Evolutionary conservation across 2,797 vertebrate genomes (phyloP), one percentile per base, ranked within the genome.

Genomic region (Artibeus lituratus): DNA sequence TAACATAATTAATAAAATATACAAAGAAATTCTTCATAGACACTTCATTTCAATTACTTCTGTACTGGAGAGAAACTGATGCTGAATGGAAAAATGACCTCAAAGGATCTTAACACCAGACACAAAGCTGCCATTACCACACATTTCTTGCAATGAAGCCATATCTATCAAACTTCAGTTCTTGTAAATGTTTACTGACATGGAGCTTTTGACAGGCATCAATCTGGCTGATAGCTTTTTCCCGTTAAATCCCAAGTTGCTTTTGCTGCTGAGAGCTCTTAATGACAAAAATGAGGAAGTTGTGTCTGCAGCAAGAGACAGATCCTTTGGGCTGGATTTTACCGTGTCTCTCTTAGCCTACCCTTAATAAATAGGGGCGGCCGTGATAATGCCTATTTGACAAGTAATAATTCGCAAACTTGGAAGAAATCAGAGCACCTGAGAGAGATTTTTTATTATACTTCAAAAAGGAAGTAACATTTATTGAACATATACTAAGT

Each of bases 161-260:
- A 87, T n/a, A 77, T 37, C 92, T 94, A 77, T n/a, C 92, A 81
- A 95, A 78, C 86, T 77, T 89, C 65, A 32, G 81, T 88, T 89
- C 73, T 84, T 93, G 19, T 67, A 87, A 94, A 91, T 70, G 90
- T 95, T 94, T 97, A 70, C 92, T 93, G 93, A 93, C 85, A 85
- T 2, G 7, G 51, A 94, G 85, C 35, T 81, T 96, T 87, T 87
- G 88, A 97, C 72, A 73, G 76, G 74, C 65, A 86, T 96, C 95
- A 94, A 53, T 97, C 85, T 94, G 88, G 59, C 47, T 59, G 49
- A 86, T 80, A 94, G 82, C 76, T 32, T 73, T 90, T 86, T 87
- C 87, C 65, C 87, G 53, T 92, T 96, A 90, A 95, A 94, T 89
- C 57, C 90, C 85, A 87, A 93, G 44, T 84, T 87, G 76, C 51